Evolutionary conservation across 2,797 vertebrate genomes (phyloP), one percentile per base, ranked within the genome.

Genomic region (Acropternis orthonyx): DNA sequence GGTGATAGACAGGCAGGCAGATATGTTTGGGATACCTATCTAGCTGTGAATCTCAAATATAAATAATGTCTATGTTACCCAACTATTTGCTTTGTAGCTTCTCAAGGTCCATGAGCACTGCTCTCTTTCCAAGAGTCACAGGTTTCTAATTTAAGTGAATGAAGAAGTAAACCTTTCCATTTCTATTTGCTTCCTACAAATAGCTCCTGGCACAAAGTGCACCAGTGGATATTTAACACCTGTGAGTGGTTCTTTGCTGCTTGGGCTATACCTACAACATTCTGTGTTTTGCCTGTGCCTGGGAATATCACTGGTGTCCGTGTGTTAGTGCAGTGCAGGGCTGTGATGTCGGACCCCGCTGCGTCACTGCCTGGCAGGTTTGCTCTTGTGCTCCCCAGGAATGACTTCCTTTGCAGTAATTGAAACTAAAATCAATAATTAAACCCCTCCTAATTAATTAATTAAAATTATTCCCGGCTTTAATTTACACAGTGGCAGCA

Each of bases 221-320:
- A 21, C 43, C 61, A 28, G 51, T 1, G 12, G 15, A 15, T 14
- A 3, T 44, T 27, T 24, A 4, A 20, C 2, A 30, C 30, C 77
- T 6, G 21, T 1, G 3, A 1, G 0, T 4, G 7, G 19, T 30
- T 8, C 37, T 61, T 49, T 17, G 49, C 67, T 41, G 56, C n/a
- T 6, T 0, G 52, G 28, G n/a, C 46, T 37, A 3, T 3, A 9
- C 16, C 58, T n/a, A 6, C 0, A 27, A 3, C 6, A 1, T 54
- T 34, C 20, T 20, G 44, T 0, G 0, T 1, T 2, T 9, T 32
- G n/a, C 9, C 27, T 5, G 10, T 0, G 3, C 22, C 41, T 5
- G 27, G 43, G 13, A 37, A 8, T 9, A 36, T 0, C 2, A 3
- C 0, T 18, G 6, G 6, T 4, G 23, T 3, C 28, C 46, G 0